phyloP scores from a whole-genome alignment of 2,797 vertebrate species.

The Cyclopterus lumpus region DNA sequence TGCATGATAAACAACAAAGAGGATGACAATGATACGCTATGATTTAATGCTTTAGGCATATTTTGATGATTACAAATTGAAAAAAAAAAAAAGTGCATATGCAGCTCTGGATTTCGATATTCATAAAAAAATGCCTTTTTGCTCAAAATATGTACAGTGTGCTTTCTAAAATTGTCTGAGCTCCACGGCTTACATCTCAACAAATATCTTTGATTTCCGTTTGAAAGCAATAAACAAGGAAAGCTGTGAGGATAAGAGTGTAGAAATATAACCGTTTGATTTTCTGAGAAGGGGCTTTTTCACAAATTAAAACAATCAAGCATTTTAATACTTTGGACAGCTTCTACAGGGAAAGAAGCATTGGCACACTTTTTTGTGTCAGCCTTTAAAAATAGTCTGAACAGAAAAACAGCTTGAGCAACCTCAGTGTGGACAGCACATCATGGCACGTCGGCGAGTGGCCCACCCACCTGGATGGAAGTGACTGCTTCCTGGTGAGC shows the following conservation, averaged over 20 bases:
- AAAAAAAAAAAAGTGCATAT: conserved; percentile 51
- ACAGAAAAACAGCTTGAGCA: conserved; percentile 40
- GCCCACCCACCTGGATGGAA: conserved; percentile 84
- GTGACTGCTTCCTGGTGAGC: conserved; percentile 85
- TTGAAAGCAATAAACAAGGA: conserved; percentile 63
- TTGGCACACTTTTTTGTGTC: not conserved
- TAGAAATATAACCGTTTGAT: conserved; percentile 44
- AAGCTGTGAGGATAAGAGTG: conserved; percentile 37
- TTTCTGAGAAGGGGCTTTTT: conserved; percentile 43
- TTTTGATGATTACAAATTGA: conserved; percentile 72
- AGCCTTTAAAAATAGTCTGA: conserved; percentile 29
- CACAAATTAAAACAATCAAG: conserved; percentile 53
- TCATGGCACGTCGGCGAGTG: conserved; percentile 26
- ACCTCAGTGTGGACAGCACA: conserved; percentile 11
- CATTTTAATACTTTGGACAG: conserved; percentile 37
- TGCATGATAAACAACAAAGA: conserved; percentile 71
- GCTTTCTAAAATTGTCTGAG: conserved; percentile 60
- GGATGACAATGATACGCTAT: conserved; percentile 59
- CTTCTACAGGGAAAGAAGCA: conserved; percentile 16
- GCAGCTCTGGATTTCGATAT: conserved; percentile 64
- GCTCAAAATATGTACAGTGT: conserved; percentile 58
- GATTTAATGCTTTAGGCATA: conserved; percentile 68
- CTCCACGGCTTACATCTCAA: conserved; percentile 53
- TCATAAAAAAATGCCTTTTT: conserved; percentile 57
- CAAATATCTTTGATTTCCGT: conserved; percentile 68